These are phyloP conservation scores for Pammene aurita DNA, from an alignment of 2,888 invertebrate species.

Conservation along the genomic window DNA sequence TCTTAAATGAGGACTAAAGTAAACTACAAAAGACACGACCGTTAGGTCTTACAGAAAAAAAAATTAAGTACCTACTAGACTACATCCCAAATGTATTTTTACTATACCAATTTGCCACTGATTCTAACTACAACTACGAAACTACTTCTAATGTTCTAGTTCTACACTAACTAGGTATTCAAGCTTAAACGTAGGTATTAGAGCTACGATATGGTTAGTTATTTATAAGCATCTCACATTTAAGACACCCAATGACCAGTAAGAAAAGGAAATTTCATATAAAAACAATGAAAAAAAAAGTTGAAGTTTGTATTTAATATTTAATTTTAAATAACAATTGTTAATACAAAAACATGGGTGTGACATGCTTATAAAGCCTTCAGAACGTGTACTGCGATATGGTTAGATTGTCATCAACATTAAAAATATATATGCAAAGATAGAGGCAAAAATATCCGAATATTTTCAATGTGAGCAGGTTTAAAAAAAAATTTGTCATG, in stretches of 20 bases:
- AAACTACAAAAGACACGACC: too few species aligned
- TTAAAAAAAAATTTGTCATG: too few species aligned
- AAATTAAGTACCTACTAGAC: too few species aligned
- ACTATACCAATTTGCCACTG: constrained; percentile 34
- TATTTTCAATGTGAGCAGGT: too few species aligned
- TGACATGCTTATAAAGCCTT: constrained; percentile 60
- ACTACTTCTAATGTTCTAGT: constrained; percentile 38
- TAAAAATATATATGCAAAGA: too few species aligned
- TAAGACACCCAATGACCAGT: constrained; percentile 21
- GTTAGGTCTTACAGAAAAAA: too few species aligned
- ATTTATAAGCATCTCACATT: constrained; percentile 65
- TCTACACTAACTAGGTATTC: constrained; percentile 7
- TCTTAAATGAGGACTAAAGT: too few species aligned
- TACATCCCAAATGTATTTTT: neutral
- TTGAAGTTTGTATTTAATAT: constrained; percentile 15
- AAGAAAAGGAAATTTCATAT: neutral
- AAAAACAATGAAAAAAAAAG: constrained; percentile 19
- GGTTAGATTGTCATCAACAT: neutral
- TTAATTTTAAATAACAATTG: constrained; percentile 25
- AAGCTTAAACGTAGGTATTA: too few species aligned
- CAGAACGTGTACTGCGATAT: neutral
- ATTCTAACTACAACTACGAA: constrained; percentile 35
- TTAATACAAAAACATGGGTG: constrained; percentile 39
- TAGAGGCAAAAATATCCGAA: too few species aligned
- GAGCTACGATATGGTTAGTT: constrained; percentile 73